Conservation (phyloP, 1,140 invertebrate genomes). For the Galendromus occidentalis region DNA sequence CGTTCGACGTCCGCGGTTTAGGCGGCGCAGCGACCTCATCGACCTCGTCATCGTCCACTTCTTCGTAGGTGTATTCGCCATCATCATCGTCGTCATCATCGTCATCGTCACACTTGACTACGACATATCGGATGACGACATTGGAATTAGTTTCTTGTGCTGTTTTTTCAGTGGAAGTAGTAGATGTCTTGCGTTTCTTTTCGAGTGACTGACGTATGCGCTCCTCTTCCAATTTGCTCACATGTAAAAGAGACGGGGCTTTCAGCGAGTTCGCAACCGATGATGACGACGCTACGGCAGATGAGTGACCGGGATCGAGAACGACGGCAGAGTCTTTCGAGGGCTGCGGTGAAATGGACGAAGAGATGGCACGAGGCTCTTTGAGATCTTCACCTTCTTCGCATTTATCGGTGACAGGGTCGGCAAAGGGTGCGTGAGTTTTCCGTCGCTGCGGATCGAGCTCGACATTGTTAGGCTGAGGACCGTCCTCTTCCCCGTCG, state of each 20-base stretch:
- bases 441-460: neutral
- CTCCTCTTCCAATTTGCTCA: neutral
- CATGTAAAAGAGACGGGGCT: neutral
- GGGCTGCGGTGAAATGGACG: too few relatives aligned
- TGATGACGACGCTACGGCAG: too few relatives aligned
- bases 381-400: too few relatives aligned
- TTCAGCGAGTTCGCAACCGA: neutral
- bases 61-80: slow-evolving; percentile 4
- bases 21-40: neutral
- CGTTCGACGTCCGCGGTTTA: neutral
- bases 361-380: too few relatives aligned
- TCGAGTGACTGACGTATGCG: neutral
- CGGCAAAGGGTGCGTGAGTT: neutral
- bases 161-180: neutral
- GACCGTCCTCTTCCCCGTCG: neutral
- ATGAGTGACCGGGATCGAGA: too few relatives aligned
- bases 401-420: neutral
- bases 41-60: neutral
- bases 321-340: too few relatives aligned
- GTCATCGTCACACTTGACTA: neutral
- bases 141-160: neutral
- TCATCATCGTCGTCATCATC: neutral
- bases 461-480: neutral
- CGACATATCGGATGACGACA: neutral
- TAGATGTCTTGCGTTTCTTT: neutral